phyloP scores from a whole-genome alignment of 2,113 vertebrate genomes.

The Syngnathus typhle region DNA sequence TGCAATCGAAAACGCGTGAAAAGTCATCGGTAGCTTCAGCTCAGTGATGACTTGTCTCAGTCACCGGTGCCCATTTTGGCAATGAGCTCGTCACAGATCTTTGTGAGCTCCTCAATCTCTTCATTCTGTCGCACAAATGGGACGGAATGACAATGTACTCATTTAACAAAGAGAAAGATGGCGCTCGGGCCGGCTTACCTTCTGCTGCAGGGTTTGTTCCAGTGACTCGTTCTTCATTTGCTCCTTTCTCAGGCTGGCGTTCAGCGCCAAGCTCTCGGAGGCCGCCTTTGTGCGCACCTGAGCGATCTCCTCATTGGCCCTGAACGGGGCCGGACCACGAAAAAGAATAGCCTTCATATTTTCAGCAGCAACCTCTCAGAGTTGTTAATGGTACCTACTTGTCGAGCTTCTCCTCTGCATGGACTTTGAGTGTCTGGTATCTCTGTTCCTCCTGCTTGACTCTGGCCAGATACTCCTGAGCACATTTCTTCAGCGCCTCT shows the following conservation, averaged over 20 bases:
- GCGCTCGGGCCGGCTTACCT: constrained; percentile 67
- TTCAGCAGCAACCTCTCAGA: not conserved
- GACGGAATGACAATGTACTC: not conserved
- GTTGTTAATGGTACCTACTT: constrained; percentile 66
- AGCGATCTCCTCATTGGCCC: constrained; percentile 95
- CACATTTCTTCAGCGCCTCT: constrained; percentile 94
- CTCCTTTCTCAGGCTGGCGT: constrained; percentile 86
- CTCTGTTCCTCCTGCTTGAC: constrained; percentile 95
- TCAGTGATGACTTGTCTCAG: constrained; percentile 54
- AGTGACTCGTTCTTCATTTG: constrained; percentile 97
- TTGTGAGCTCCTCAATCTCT: constrained; percentile 96
- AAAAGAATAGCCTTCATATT: not conserved
- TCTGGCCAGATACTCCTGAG: constrained; percentile 87
- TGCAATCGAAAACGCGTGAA: constrained; percentile 29
- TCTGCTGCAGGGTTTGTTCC: constrained; percentile 89
- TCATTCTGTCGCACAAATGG: constrained; percentile 77
- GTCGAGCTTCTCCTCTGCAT: constrained; percentile 93
- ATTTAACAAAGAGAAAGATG: not conserved
- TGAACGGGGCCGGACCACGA: constrained; percentile 33
- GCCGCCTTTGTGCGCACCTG: constrained; percentile 86
- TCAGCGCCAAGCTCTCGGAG: constrained; percentile 82
- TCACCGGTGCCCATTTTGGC: constrained; percentile 88
- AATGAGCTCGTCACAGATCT: constrained; percentile 98
- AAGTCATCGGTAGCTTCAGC: constrained; percentile 19
- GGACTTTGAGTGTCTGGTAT: constrained; percentile 92